Conservation (phyloP, 1,140 invertebrate genomes). For the Drosophila mayri region DNA sequence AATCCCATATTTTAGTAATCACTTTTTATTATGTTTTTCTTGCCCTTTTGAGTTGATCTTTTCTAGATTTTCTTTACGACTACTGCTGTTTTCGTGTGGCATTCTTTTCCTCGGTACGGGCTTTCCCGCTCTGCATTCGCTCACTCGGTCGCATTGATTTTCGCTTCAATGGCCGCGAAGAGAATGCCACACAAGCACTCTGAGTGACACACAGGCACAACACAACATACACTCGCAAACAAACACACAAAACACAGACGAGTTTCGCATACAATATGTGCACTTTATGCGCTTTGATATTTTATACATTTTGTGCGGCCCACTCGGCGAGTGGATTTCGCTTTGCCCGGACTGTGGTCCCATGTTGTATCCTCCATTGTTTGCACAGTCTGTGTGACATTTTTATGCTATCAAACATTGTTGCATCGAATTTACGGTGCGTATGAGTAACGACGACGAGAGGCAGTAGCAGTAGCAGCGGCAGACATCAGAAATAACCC, state of each 20-base stretch:
- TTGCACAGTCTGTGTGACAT: conserved; percentile 76
- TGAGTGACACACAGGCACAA: background rate
- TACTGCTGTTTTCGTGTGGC: conserved; percentile 47
- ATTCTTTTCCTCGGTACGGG: conserved; percentile 19
- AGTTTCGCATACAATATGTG: conserved; percentile 68
- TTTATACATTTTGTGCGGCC: conserved; percentile 59
- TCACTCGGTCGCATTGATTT: conserved; percentile 65
- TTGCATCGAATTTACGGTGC: conserved; percentile 82
- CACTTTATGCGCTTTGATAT: conserved; percentile 77
- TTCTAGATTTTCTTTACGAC: conserved; percentile 32
- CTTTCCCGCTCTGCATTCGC: conserved; percentile 14
- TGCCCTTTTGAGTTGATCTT: conserved; percentile 1
- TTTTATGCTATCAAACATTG: conserved; percentile 80
- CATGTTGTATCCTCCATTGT: conserved; percentile 66
- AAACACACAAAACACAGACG: conserved; percentile 30
- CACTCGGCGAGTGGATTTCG: conserved; percentile 59
- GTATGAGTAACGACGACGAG: conserved; percentile 74
- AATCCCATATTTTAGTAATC: conserved; percentile 6
- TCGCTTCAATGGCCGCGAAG: conserved; percentile 29
- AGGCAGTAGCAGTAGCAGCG: conserved; percentile 6
- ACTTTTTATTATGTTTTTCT: background rate
- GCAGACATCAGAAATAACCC: conserved; percentile 23
- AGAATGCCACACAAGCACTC: conserved; percentile 13
- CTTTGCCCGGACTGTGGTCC: conserved; percentile 13
- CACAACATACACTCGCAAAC: background rate